Percentiles rank a stretch among this genome's conserved stretches.
These are phyloP conservation scores for Pammene fasciana DNA, from an alignment of 2,888 invertebrate genomes.

Conservation along the genomic window DNA sequence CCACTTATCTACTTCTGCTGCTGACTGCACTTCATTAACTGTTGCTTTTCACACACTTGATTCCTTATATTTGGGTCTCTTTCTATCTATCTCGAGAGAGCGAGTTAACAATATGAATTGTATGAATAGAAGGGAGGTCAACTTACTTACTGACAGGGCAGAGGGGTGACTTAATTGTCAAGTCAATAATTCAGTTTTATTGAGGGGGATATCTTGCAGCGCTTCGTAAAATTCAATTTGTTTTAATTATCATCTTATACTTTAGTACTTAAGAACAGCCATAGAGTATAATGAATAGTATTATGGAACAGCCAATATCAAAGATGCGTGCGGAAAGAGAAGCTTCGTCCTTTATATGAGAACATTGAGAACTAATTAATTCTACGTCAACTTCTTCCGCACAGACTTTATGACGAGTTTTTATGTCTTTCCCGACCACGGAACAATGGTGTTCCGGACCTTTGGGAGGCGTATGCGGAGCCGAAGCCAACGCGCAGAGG, in stretches of 20 bases:
- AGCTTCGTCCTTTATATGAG: no score
- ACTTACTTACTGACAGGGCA: conserved; percentile 6
- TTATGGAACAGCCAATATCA: no score
- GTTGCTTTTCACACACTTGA: neutral
- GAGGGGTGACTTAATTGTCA: conserved; percentile 39
- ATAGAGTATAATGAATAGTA: neutral
- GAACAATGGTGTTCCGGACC: no score
- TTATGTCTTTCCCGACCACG: no score
- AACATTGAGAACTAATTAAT: no score
- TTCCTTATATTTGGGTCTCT: neutral
- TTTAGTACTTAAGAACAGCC: neutral
- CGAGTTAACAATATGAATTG: neutral
- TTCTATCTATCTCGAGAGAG: neutral
- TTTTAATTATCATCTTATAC: neutral
- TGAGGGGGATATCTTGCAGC: conserved; percentile 12
- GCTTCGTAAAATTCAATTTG: conserved; percentile 9
- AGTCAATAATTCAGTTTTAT: conserved; percentile 31
- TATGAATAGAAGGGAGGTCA: conserved; percentile 19
- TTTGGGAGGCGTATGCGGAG: no score
- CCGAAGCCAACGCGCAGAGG: no score
- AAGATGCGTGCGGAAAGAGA: no score
- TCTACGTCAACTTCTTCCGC: no score
- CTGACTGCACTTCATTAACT: no score
- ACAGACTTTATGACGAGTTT: no score
- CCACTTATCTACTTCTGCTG: no score